phyloP scores from a whole-genome alignment of 2,113 vertebrate species.

The Herpetotheres cachinnans region DNA sequence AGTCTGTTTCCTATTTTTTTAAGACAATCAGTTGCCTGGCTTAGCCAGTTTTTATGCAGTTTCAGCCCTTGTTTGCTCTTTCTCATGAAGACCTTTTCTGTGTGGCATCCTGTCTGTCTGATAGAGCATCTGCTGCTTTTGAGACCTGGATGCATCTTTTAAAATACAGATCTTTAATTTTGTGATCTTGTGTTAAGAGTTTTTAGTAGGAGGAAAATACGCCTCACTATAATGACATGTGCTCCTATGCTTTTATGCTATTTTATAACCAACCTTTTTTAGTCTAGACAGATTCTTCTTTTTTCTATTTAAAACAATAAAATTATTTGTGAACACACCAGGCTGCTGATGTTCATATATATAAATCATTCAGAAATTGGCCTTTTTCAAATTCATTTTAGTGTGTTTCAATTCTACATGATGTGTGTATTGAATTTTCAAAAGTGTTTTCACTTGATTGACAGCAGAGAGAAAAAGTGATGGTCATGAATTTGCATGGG shows the following conservation, averaged over 20 bases:
- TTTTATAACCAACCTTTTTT: conserved; percentile 55
- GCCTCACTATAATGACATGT: background rate
- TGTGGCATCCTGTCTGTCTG: background rate
- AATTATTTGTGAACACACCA: conserved; percentile 24
- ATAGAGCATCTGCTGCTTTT: background rate
- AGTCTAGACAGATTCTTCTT: conserved; percentile 46
- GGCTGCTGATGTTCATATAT: conserved; percentile 23
- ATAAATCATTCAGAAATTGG: background rate
- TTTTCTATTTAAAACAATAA: conserved; percentile 24
- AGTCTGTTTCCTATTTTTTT: background rate
- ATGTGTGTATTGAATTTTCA: background rate
- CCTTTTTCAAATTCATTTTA: background rate
- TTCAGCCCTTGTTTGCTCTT: conserved; percentile 1
- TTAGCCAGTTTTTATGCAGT: conserved; percentile 2
- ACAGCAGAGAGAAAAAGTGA: background rate
- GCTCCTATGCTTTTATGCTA: conserved; percentile 40
- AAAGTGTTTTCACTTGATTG: background rate
- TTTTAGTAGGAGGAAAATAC: background rate
- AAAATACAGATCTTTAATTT: background rate
- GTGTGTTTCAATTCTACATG: background rate
- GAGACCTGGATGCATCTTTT: background rate
- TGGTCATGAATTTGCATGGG: background rate
- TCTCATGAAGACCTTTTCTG: background rate
- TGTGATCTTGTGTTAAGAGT: conserved; percentile 12
- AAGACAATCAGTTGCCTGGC: conserved; percentile 48